Evolutionary conservation across 2,113 vertebrate species (phyloP), one percentile per base, ranked within the genome.

Genomic region (Periophthalmodon schlosseri): DNA sequence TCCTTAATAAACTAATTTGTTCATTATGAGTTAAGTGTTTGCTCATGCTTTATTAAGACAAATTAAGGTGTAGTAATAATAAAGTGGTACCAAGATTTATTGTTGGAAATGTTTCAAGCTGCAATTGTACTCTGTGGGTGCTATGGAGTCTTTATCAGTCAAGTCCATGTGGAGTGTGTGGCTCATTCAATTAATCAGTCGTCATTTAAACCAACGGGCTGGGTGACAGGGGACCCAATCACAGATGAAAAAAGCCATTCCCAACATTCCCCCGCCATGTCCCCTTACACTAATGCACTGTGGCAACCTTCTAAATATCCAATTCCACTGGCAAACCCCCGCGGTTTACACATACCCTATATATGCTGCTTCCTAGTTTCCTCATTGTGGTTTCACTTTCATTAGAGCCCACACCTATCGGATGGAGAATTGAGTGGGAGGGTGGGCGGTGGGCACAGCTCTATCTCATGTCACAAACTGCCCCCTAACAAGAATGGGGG

Each of bases 221-320:
- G 57, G 72, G 77, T 89, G 87, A 91, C 88, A 87, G 74, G 87
- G 82, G 87, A 90, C 78, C 84, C 82, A 90, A 88, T 88, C 88
- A 88, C 84, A 76, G 83, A 75, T 83, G 76, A 74, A 91, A 90
- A 88, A 82, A 89, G 76, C 77, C 74, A 87, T 88, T 91, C 86
- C 87, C 75, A 60, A 88, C 86, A 90, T 91, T 87, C 84, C 87
- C 56, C 77, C 70, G 87, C 73, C 75, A 58, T 74, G 80, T 85
- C 86, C 75, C 75, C 56, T 64, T 63, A 64, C 78, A 79, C 87
- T 91, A 93, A 94, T 90, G 88, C 82, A 63, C 87, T 89, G 87
- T 91, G 90, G 89, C 92, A 92, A 86, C 86, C 84, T 85, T 91
- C 91, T 92, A 92, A 92, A 91, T 88, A 91, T 89, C 90, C 90